phyloP scores from a whole-genome alignment of 2,888 invertebrate species.

The Melieria crassipennis region DNA sequence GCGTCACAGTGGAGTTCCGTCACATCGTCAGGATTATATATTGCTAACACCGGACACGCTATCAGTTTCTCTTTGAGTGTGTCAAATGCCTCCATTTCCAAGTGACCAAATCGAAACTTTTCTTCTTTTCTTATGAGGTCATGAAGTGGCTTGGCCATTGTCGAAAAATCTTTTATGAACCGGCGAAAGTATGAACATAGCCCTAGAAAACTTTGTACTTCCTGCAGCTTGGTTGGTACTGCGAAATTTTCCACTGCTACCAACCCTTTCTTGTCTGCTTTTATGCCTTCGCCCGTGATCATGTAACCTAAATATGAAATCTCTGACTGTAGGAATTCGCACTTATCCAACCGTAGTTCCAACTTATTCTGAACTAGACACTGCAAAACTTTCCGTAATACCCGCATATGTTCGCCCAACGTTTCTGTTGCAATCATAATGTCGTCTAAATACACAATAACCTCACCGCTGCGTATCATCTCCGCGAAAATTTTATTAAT shows the following conservation, averaged over 20 bases:
- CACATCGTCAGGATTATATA: conserved; percentile 35
- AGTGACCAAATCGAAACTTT: conserved; percentile 38
- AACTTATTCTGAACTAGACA: background rate
- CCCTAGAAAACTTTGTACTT: conserved; percentile 33
- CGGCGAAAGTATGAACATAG: conserved; percentile 10
- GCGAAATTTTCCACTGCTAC: conserved; percentile 35
- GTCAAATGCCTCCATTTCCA: conserved; percentile 45
- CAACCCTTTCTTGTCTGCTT: conserved; percentile 13
- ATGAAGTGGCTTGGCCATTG: conserved; percentile 24
- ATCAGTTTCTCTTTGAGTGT: conserved; percentile 40
- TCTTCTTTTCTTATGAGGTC: conserved; percentile 25
- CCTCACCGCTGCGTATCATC: conserved; percentile 30
- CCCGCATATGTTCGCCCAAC: too few relatives aligned
- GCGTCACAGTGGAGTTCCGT: conserved; percentile 23
- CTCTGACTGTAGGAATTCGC: conserved; percentile 15
- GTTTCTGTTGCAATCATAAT: conserved; percentile 41
- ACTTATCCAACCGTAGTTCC: conserved; percentile 21
- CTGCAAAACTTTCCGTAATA: too few relatives aligned
- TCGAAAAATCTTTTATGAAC: conserved; percentile 15
- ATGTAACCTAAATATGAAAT: conserved; percentile 27
- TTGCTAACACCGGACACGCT: conserved; percentile 21
- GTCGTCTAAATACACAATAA: conserved; percentile 47
- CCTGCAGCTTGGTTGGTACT: conserved; percentile 14
- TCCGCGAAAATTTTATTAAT: conserved; percentile 40
- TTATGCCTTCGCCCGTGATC: conserved; percentile 16